These are phyloP conservation scores for Cheumatopsyche charites DNA, from an alignment of 1,140 invertebrate species.

Conservation along the genomic window DNA sequence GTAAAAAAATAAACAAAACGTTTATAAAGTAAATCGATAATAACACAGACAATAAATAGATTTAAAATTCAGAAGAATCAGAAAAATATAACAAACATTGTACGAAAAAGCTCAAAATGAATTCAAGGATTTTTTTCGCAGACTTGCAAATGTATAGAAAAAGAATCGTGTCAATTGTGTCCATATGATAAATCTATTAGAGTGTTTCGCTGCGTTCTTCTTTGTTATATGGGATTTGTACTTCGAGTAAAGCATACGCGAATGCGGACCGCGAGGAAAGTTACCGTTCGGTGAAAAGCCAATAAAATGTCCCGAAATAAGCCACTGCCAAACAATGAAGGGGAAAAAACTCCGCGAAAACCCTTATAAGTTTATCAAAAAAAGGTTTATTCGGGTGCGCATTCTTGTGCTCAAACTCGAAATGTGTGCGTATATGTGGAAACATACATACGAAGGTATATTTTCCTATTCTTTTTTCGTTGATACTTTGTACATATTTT, in stretches of 20 bases:
- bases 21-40: background rate
- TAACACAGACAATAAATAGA: background rate
- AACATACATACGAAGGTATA: too few relatives aligned
- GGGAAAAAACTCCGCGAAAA: background rate
- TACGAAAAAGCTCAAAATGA: too few relatives aligned
- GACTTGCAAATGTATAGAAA: background rate
- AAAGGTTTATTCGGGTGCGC: conserved; percentile 11
- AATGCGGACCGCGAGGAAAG: background rate
- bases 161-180: background rate
- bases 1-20: conserved; percentile 50
- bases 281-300: conserved; percentile 13
- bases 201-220: conserved; percentile 18
- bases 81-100: too few relatives aligned
- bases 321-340: background rate
- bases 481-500: too few relatives aligned
- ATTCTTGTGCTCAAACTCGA: background rate
- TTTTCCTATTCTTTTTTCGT: too few relatives aligned
- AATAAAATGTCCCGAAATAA: conserved; percentile 28
- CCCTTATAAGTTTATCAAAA: conserved; percentile 10
- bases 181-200: conserved; percentile 26
- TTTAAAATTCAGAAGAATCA: background rate
- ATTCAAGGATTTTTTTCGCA: background rate
- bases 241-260: too few relatives aligned
- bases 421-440: too few relatives aligned
- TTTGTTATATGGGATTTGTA: background rate